Evolutionary conservation across 2,797 vertebrate species (phyloP), one percentile per base, ranked within the genome.

Genomic region (Vultur gryphus): DNA sequence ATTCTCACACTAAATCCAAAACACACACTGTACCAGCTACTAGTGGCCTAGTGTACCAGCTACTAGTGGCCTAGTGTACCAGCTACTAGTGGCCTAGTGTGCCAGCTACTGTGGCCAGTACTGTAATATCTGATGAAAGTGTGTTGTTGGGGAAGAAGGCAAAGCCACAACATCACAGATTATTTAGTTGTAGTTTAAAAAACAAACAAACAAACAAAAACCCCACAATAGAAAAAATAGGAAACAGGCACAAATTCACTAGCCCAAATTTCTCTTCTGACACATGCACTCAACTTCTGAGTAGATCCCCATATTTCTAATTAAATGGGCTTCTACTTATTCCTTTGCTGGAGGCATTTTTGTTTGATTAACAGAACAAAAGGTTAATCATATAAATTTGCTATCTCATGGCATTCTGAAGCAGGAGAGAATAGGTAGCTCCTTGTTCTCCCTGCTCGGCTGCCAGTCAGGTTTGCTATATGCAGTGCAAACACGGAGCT

Each of bases 321-420:
- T 96, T 96, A 96, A 96, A 90, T 3, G 1, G 89, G 79, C 93
- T 97, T 69, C 82, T 86, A 54, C 87, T 95, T 93, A 79, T 59
- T 96, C 89, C 84, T 94, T 93, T 66, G 93, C 97, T 92, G 41
- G 76, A 96, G 96, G 96, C 95, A 58, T 81, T 96, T 92, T 86
- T 95, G 84, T 97, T 96, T 97, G 93, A 97, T 96, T 96, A 96
- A 96, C 89, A 84, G 95, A 93, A 96, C 66, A 89, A 95, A 96
- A 97, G 94, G 96, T 97, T 97, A 97, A 96, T 97, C 96, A 90
- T 96, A 91, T 57, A 96, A 96, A 92, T 96, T 95, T 94, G 70
- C 93, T 82, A 82, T 96, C 93, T 95, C 90, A 1, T 14, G 9
- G 79, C 2, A 0, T 70, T 89, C 54, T 52, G 92, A n/a, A 49